phyloP scores from a whole-genome alignment of 2,797 vertebrate genomes.

The Orientallactaga sibirica region DNA sequence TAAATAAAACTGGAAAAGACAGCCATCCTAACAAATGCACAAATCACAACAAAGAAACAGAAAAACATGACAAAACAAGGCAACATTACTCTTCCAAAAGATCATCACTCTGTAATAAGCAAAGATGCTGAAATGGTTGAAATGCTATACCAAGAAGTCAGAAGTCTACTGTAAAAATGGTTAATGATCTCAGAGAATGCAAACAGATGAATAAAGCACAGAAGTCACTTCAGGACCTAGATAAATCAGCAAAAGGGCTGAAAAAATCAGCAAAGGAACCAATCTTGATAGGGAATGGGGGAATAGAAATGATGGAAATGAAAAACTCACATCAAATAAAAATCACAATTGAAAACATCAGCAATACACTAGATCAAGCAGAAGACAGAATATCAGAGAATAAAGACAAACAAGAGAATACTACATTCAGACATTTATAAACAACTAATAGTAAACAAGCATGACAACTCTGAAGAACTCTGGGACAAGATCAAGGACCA shows the following conservation, averaged over 20 bases:
- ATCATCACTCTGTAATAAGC: background rate
- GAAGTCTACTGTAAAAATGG: background rate
- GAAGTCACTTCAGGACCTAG: background rate
- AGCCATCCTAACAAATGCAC: background rate
- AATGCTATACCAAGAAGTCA: background rate
- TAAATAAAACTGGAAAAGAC: background rate
- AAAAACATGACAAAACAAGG: background rate
- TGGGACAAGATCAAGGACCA: background rate
- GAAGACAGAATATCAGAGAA: background rate
- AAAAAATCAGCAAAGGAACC: background rate
- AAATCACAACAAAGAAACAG: background rate
- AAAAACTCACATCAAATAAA: background rate
- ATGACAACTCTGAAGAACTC: background rate
- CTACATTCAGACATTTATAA: background rate
- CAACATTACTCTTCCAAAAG: background rate
- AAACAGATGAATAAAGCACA: background rate
- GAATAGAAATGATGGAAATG: background rate
- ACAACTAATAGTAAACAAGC: background rate
- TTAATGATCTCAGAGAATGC: background rate
- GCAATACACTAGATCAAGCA: background rate
- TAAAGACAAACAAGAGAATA: background rate
- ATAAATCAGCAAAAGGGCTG: background rate
- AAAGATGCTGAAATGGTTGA: background rate
- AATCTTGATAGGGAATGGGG: too few species aligned
- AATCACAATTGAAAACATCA: background rate